Evolutionary conservation across 1,140 invertebrate species (phyloP), one percentile per base, ranked within the genome.

Genomic region (Sycophila sp.): DNA sequence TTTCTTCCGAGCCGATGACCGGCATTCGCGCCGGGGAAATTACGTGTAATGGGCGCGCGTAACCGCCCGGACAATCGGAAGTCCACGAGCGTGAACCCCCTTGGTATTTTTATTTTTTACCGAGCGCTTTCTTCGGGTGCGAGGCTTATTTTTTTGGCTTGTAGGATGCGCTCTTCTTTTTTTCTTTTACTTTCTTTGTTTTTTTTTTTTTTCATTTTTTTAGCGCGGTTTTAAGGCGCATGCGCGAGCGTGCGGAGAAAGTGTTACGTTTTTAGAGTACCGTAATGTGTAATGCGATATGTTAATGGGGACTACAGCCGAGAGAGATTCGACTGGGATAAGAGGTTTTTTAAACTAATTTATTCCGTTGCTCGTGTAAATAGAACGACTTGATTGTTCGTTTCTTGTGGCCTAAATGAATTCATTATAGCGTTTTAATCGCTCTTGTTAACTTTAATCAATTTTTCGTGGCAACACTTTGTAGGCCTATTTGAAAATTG

Each of bases 241-340:
- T 22, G 22, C 26, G 30, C 2, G 19, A 26, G 1, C 58, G 10
- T 24, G 26, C 11, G 51, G 68, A 63, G 68, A 70, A 70, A 70
- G 68, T 64, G 59, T 70, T 70, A 70, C 68, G 68, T 55, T 63
- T n/a, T 63, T 45, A 70, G 42, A 63, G 68, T 70, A 70, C 59
- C 68, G 59, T 58, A 70, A 64, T 34, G 26, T 40, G 55, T 42
- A 69, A 30, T 51, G 55, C n/a, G 55, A 60, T 69, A 69, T 51
- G 66, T 47, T 69, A 59, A 69, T 69, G 38, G 7, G 59, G n/a
- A 63, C 2, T 45, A 10, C n/a, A 17, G 28, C 45, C n/a, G n/a
- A n/a, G n/a, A n/a, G n/a, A n/a, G n/a, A n/a, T n/a, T n/a, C n/a
- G n/a, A n/a, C n/a, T n/a, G n/a, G n/a, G 40, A 47, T 62, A 47